Conservation (phyloP, 2,113 vertebrate genomes). For the Callorhinus ursinus region DNA sequence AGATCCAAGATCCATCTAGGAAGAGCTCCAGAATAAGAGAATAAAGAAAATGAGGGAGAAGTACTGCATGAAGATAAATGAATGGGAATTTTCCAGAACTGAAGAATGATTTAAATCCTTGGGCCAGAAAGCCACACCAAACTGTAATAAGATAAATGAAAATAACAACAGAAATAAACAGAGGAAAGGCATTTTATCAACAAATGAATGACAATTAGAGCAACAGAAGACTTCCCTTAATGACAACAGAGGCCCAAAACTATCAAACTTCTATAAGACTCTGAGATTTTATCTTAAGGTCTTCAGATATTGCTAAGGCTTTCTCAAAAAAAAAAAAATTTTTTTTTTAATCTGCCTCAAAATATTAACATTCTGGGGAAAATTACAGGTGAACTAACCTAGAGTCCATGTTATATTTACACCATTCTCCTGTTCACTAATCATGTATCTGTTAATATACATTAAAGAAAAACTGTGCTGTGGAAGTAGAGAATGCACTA, state of each 20-base stretch:
- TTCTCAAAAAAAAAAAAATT: neutral
- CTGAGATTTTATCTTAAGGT: constrained; percentile 24
- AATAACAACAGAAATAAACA: neutral
- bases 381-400: neutral
- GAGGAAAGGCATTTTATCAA: neutral
- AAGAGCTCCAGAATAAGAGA: constrained; percentile 3
- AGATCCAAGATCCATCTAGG: neutral
- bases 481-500: neutral
- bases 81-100: neutral
- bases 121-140: neutral
- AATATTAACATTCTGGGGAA: neutral
- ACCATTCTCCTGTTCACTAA: neutral
- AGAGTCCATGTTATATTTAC: neutral
- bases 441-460: neutral
- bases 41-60: neutral
- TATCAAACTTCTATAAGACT: neutral
- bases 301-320: neutral
- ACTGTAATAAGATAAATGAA: neutral
- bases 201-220: neutral
- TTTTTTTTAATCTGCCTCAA: neutral
- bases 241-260: neutral
- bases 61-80: neutral
- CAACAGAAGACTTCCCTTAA: neutral
- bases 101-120: neutral
- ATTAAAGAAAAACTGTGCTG: constrained; percentile 44